Conservation (phyloP, 2,888 invertebrate species). For the Lucinisca nassula region DNA sequence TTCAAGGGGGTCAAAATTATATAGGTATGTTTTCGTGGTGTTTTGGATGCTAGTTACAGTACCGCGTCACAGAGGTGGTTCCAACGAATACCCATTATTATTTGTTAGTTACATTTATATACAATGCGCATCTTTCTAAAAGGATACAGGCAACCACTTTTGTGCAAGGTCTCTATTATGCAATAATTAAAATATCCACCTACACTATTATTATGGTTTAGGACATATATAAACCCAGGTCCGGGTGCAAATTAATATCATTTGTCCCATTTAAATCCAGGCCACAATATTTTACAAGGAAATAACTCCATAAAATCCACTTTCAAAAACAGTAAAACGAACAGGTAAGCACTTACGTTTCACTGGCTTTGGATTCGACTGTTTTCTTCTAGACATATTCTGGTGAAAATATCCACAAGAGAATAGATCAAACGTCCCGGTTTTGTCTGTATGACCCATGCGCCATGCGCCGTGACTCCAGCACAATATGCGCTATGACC, state of each 20-base stretch:
- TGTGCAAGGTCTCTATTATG: too few relatives aligned
- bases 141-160: too few relatives aligned
- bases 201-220: too few relatives aligned
- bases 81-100: too few relatives aligned
- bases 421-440: conserved; percentile 70
- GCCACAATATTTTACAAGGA: neutral
- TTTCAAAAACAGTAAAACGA: neutral
- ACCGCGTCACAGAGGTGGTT: too few relatives aligned
- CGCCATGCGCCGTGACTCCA: conserved; percentile 77
- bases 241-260: neutral
- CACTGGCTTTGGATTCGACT: conserved; percentile 98
- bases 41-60: too few relatives aligned
- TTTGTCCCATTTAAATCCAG: neutral
- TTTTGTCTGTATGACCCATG: conserved; percentile 65
- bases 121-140: too few relatives aligned
- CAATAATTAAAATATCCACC: too few relatives aligned
- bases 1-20: too few relatives aligned
- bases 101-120: too few relatives aligned
- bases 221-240: neutral
- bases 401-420: neutral
- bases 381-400: conserved; percentile 96
- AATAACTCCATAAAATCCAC: neutral
- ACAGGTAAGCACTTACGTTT: conserved; percentile 93
- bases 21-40: too few relatives aligned
- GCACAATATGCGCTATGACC: conserved; percentile 74